Conservation (phyloP, 2,113 vertebrate species). For the Bufo gargarizans region DNA sequence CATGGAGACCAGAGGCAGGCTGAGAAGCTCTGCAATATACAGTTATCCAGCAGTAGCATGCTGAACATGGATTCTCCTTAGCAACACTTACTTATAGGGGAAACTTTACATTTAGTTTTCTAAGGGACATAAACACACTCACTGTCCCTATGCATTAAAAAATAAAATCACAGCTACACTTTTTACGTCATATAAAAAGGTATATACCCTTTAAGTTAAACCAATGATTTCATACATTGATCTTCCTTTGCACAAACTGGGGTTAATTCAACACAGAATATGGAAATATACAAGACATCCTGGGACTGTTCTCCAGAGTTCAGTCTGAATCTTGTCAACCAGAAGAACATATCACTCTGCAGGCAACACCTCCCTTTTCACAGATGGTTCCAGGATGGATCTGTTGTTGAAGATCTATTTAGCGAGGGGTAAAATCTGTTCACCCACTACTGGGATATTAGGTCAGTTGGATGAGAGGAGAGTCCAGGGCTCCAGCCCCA, state of each 20-base stretch:
- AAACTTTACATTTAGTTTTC: too few relatives aligned
- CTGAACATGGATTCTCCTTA: too few relatives aligned
- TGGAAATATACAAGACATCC: background rate
- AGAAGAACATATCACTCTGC: background rate
- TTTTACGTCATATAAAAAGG: too few relatives aligned
- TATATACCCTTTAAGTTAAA: too few relatives aligned
- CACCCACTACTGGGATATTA: background rate
- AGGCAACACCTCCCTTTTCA: background rate
- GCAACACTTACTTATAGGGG: too few relatives aligned
- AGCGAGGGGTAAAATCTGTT: background rate
- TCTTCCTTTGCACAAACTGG: background rate
- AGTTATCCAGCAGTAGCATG: too few relatives aligned
- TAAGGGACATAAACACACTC: too few relatives aligned
- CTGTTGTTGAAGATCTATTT: background rate
- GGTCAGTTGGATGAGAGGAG: background rate
- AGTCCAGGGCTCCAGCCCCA: background rate
- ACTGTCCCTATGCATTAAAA: too few relatives aligned
- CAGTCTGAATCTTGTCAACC: background rate
- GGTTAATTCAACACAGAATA: background rate
- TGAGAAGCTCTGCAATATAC: too few relatives aligned
- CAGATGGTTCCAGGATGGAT: background rate
- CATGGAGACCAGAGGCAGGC: too few relatives aligned
- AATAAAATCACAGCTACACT: too few relatives aligned
- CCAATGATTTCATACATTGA: too few relatives aligned
- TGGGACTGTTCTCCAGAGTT: background rate